Conservation (phyloP, 2,113 vertebrate species). For the Podilymbus podiceps region DNA sequence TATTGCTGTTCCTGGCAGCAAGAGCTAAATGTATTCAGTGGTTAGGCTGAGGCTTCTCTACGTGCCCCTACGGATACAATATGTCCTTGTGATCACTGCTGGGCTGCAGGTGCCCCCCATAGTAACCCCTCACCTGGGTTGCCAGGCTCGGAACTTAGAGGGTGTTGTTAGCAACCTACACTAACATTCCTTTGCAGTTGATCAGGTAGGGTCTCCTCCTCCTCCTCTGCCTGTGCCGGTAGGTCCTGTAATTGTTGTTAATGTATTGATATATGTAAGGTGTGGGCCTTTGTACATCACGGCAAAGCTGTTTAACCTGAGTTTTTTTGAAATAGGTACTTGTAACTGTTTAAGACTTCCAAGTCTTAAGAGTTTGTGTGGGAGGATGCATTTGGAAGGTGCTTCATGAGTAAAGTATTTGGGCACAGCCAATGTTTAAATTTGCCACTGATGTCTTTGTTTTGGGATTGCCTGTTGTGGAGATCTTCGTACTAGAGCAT, state of each 20-base stretch:
- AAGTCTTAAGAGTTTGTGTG: not conserved
- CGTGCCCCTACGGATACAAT: accelerated
- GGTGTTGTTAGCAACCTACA: accelerated
- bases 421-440: not conserved
- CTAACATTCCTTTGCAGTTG: accelerated
- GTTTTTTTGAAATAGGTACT: not conserved
- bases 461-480: not conserved
- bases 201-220: not conserved
- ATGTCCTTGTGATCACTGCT: not conserved
- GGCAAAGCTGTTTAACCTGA: not conserved
- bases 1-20: not conserved
- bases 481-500: not conserved
- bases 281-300: not conserved
- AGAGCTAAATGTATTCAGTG: not conserved
- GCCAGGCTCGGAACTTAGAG: accelerated
- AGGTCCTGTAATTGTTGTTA: not conserved
- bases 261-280: not conserved
- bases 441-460: not conserved
- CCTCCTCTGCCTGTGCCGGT: accelerated
- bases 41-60: not conserved
- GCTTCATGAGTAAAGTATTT: not conserved
- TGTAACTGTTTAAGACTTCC: not conserved
- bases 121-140: too few relatives aligned
- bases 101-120: not conserved
- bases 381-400: not conserved